Percentiles rank a stretch among this genome's conserved stretches.
Evolutionary conservation across 1,140 invertebrate species (phyloP).

Genomic region (Sycophila sp.): DNA sequence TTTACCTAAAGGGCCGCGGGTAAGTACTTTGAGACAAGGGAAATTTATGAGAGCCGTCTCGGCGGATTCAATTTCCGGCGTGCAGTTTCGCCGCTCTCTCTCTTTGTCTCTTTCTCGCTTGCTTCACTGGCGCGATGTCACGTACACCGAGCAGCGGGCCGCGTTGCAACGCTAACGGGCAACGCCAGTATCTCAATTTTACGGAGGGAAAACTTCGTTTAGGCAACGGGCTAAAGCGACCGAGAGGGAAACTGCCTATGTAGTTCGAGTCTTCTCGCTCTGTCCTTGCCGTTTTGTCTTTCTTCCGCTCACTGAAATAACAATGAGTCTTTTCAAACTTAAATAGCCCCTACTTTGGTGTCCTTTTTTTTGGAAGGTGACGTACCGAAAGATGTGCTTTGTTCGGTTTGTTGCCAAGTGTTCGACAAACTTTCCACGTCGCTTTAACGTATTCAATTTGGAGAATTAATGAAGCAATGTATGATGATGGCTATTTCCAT

Average conservation of each 20-base stretch:
- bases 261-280: constrained; percentile 4
- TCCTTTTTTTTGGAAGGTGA: neutral
- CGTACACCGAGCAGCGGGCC: constrained; percentile 2
- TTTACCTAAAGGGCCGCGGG: constrained; percentile 26
- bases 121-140: neutral
- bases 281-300: neutral
- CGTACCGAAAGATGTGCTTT: too few species aligned
- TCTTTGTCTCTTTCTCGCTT: neutral
- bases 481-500: too few species aligned
- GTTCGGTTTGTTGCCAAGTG: too few species aligned
- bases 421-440: too few species aligned
- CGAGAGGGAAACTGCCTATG: neutral
- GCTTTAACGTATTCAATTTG: too few species aligned
- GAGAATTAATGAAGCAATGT: too few species aligned
- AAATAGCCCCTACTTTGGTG: constrained; percentile 3
- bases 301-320: constrained; percentile 15
- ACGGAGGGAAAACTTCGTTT: constrained; percentile 35
- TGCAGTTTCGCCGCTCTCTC: neutral
- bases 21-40: constrained; percentile 39
- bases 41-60: constrained; percentile 39
- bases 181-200: constrained; percentile 29
- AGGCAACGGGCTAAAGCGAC: constrained; percentile 8
- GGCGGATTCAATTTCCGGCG: constrained; percentile 34
- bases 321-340: constrained; percentile 30
- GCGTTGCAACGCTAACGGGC: constrained; percentile 8